Base-by-base conservation (phyloP, 2,113 vertebrate genomes). In the Grammomys dolichurus region DNA sequence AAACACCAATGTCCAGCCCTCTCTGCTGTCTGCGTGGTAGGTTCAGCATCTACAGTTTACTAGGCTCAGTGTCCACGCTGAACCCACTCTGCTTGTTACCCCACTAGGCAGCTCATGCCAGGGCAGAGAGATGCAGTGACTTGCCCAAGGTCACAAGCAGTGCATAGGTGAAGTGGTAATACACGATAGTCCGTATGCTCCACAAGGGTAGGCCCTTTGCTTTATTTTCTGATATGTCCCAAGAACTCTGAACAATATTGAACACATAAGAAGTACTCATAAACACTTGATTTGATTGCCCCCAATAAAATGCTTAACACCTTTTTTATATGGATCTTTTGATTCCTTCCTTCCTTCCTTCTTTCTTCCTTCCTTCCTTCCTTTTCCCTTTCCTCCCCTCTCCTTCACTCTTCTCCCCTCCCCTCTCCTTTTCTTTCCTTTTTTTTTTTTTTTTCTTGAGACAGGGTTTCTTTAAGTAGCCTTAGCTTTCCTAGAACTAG, bases 331-430 rank as follows among this genome's bases (percentile, higher is more conserved):
- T 51, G 7, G 31, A 51, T 77, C 75, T 77, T 26, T 75, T 75
- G 3, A 43, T 43, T 43, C 9, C 65, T 31, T 12, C 28, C 65
- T 63, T 9, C 8, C 63, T 8, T 2, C 22, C 22, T 3, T 9
- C 8, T 1, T 3, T 1, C 1, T 4, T 31, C 9, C 65, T 31
- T 12, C 28, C 65, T 63, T 9, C 8, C 63, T 1, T 28, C 24
- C 24, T 11, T 8, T 10, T 11, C 4, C 24, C 20, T 24, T 13
- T 4, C 24, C 9, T 65, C 5, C 2, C 63, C 7, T 24, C 2
- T 2, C 22, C 22, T 3, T 9, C 8, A 2, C 10, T 1, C 1
- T 4, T 10, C 65, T 31, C 10, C 9, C 28, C 36, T 16, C 2
- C 5, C 2, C 2, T 5, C 5, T 16, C 5, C 28, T 24, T 4